Base-by-base conservation (phyloP, 1,140 invertebrate genomes). In the Zophobas atratus region DNA sequence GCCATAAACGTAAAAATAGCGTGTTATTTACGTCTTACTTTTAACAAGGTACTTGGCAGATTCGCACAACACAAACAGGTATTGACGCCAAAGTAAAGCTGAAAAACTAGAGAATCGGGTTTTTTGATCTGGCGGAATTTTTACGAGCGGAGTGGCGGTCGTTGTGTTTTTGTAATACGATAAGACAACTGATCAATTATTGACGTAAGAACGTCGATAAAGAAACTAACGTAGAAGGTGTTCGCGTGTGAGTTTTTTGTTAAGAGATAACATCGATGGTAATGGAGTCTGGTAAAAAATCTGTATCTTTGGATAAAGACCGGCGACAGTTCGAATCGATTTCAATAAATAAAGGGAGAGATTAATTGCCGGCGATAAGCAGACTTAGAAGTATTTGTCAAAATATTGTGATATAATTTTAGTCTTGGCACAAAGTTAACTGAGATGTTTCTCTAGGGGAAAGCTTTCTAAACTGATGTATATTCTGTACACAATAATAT, bases 401-500 rank as follows among this genome's bases (percentile, higher is more conserved):
- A 73, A 73, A 73, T 77, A 67, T 77, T 77, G 35, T 77, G 76
- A 77, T 77, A 77, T 72, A 77, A 77, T 77, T 77, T 60, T 48
- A 63, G 57, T 70, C 63, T 43, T 77, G 55, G 20, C 72, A 73
- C 6, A 46, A 74, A 73, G 39, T 56, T 53, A 77, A 77, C 48
- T 73, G 57, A 77, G 70, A 77, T 77, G 76, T 73, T 75, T 48
- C 53, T 56, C 53, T 56, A 46, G 51, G 46, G 67, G 41, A n/a
- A 57, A 56, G 41, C 72, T 57, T 56, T 75, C 72, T 46, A 77
- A 67, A 70, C 53, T 67, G 55, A 71, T 73, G 70, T 77, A 71
- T 72, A 77, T 77, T 77, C 70, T 77, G 76, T 77, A 77, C 70
- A 73, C 76, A 77, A 73, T 56, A 77, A 77, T 77, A 73, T 77